Percentiles rank a stretch among this genome's conserved stretches.
Evolutionary conservation across 2,113 vertebrate species (phyloP).

Genomic region (Heterochromis multidens): DNA sequence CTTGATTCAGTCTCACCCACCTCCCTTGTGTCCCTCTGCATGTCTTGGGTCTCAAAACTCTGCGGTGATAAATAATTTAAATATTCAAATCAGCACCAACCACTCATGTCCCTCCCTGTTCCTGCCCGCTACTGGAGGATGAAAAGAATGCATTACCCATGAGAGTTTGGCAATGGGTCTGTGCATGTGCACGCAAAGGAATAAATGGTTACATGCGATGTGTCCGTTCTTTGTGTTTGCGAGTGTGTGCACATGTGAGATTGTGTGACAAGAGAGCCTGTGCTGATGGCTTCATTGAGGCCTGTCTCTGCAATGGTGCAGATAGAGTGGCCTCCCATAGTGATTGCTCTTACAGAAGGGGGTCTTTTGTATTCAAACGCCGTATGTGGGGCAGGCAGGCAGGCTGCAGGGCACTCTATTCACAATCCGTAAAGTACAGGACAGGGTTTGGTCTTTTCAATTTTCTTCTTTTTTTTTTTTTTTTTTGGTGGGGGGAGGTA

Average conservation of each 20-base stretch:
- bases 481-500: background rate
- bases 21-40: conserved; percentile 19
- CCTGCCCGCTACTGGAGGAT: conserved; percentile 28
- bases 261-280: background rate
- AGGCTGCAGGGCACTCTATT: conserved; percentile 57
- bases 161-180: conserved; percentile 1
- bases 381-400: conserved; percentile 65
- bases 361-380: conserved; percentile 69
- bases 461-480: background rate
- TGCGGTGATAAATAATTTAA: conserved; percentile 63
- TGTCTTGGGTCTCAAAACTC: conserved; percentile 31
- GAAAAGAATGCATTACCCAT: conserved; percentile 57
- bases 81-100: conserved; percentile 66
- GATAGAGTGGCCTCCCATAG: conserved; percentile 63
- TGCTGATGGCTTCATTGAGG: conserved; percentile 62
- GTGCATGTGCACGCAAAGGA: background rate
- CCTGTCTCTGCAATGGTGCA: conserved; percentile 33
- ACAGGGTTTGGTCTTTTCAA: conserved; percentile 47
- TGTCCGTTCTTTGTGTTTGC: conserved; percentile 33
- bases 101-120: conserved; percentile 47
- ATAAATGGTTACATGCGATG: conserved; percentile 12
- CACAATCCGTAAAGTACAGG: conserved; percentile 67
- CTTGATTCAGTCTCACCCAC: background rate
- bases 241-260: background rate
- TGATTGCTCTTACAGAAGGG: conserved; percentile 48